Evolutionary conservation across 1,140 invertebrate species (phyloP), one percentile per base, ranked within the genome.

Genomic region (Ips typographus): DNA sequence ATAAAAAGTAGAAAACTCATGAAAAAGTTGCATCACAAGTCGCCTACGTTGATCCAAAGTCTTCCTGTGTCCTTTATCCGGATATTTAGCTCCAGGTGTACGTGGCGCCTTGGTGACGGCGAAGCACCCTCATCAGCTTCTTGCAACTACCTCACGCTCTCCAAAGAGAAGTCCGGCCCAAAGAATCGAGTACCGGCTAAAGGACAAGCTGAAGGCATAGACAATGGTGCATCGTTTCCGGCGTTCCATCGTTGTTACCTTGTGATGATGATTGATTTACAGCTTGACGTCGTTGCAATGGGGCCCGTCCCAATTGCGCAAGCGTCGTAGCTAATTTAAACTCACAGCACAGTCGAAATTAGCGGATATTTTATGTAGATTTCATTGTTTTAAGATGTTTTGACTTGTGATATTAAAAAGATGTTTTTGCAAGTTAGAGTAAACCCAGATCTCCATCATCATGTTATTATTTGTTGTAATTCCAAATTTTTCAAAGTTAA

Each of bases 11-110:
- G 87, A 84, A 75, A 95, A 87, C 67, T 97, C 93, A 66, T 93
- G 88, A 85, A 99, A 98, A 66, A 98, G 85, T 80, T 95, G 90
- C 87, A 98, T 91, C 36, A 99, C 96, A 52, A 98, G 86, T 73
- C 94, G 90, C 47, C 96, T 84, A 42, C 96, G 85, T 78, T 95
- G 92, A 82, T 98, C 96, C 41, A 99, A 82, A 51, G 96, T 89
- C 77, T 85, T 92, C 72, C 87, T 87, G 84, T 94, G 93, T 3
- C 91, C 91, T 63, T 88, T 90, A 75, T 92, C 90, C 64, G 83
- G 84, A 36, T 79, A 78, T 51, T 77, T 73, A 38, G 85, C 86
- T 51, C 84, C 84, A 2, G 93, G 94, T 2, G 94, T 95, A 79
- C 93, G 92, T 22, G 95, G 95, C 37, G 95, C 68, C 91, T 83